A percentile compares a stretch with the other conserved stretches of the same genome.
These are phyloP conservation scores for Coregonus clupeaformis DNA, from an alignment of 2,113 vertebrate species.

Conservation along the genomic window DNA sequence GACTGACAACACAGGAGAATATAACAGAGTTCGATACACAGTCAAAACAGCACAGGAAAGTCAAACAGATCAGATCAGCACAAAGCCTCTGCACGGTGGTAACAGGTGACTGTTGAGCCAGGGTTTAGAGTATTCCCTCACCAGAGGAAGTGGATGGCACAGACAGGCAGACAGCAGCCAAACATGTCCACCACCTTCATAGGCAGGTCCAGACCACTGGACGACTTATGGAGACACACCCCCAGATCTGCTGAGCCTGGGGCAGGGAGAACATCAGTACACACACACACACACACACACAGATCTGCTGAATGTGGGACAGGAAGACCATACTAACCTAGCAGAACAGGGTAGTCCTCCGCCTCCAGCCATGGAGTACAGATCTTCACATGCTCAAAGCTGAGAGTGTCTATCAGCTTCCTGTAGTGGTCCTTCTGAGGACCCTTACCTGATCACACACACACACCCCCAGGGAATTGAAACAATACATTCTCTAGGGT, in stretches of 20 bases:
- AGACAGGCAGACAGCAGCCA: slow-evolving; percentile 93
- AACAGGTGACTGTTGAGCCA: too few relatives aligned
- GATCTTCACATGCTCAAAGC: slow-evolving; percentile 79
- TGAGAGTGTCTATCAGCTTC: slow-evolving; percentile 74
- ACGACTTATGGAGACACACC: slow-evolving; percentile 85
- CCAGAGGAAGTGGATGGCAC: slow-evolving; percentile 77
- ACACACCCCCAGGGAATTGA: neutral
- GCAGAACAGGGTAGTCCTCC: slow-evolving; percentile 89
- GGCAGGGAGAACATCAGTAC: too few relatives aligned
- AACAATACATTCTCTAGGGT: neutral
- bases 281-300: slow-evolving; percentile 54
- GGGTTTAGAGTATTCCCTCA: too few relatives aligned
- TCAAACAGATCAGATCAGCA: too few relatives aligned
- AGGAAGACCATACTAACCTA: slow-evolving; percentile 72
- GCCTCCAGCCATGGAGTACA: slow-evolving; percentile 95
- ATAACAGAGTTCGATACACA: too few relatives aligned
- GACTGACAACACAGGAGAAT: too few relatives aligned
- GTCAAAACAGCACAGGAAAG: too few relatives aligned
- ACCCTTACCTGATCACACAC: slow-evolving; percentile 82
- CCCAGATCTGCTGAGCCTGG: too few relatives aligned
- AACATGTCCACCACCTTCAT: slow-evolving; percentile 99
- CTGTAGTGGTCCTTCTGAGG: slow-evolving; percentile 88
- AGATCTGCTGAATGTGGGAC: slow-evolving; percentile 87
- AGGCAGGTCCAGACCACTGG: slow-evolving; percentile 92
- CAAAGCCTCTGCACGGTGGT: too few relatives aligned